Base-by-base conservation (phyloP, 2,113 vertebrate species). In the Psilopogon haemacephalus region DNA sequence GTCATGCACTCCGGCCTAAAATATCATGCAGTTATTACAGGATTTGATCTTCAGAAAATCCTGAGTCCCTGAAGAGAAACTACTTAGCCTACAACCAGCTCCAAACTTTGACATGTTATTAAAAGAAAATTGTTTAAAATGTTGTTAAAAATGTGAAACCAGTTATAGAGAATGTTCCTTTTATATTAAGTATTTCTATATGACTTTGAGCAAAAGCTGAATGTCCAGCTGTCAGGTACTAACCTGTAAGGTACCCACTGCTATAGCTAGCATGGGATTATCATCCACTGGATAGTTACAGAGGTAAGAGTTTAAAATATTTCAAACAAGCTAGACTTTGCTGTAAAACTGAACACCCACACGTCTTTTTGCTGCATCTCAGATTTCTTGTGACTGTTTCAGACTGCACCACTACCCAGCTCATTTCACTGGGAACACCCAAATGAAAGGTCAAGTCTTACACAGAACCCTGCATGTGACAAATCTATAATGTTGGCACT, bases 41-140 rank as follows among this genome's bases (percentile, higher is more conserved):
- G 40, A 92, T 84, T 91, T 86, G 58, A 86, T 84, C 62, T 75
- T 86, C 72, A 78, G 58, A 90, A 91, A 90, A 91, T n/a, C 37
- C 4, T 1, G 19, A 86, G 48, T 56, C 80, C 48, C 62, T 50
- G 64, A 12, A 77, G 56, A 84, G 69, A 88, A 94, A 58, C 52
- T 77, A 24, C 77, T 93, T 52, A 60, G 38, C 62, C 58, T 86
- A 90, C 52, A 87, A 62, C 30, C 26, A 84, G 58, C 28, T 81
- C 65, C 77, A 84, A 92, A 84, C 30, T 78, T 88, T 40, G 27
- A 78, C 17, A 64, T 12, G 37, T 72, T 86, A 58, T 78, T 67
- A 72, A 71, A 82, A 90, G 79, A 59, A 50, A 2, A 54, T 11
- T 48, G 72, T 50, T 56, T 72, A 81, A 86, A 86, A 86, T 12